Percentiles rank a stretch among this genome's conserved stretches.
Evolutionary conservation across 2,888 invertebrate genomes (phyloP).

Genomic region (Ceraclea dissimilis): DNA sequence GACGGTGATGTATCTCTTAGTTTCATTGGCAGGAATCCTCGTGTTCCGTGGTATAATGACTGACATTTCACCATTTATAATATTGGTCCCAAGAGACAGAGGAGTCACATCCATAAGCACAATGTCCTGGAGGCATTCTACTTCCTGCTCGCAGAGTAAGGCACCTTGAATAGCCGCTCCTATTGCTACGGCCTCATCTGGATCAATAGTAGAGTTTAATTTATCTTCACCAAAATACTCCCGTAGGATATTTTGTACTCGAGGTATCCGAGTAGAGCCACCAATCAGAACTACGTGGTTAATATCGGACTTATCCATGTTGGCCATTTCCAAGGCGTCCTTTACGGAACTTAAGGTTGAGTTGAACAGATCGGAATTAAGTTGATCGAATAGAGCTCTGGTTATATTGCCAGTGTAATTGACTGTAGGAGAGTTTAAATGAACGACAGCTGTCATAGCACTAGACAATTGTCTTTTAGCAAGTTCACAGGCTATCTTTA

Average conservation of each 20-base stretch:
- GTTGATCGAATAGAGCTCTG: conserved; percentile 85
- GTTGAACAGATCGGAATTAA: conserved; percentile 86
- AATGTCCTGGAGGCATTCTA: conserved; percentile 97
- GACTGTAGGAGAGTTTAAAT: conserved; percentile 96
- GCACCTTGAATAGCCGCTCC: conserved; percentile 98
- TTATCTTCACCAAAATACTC: conserved; percentile 4
- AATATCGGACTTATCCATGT: conserved; percentile 85
- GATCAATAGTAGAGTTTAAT: conserved; percentile 56
- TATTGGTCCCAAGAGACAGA: conserved; percentile 95
- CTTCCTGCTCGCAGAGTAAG: conserved; percentile 53
- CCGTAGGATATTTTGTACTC: conserved; percentile 45
- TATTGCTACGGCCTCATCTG: conserved; percentile 98
- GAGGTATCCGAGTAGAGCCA: conserved; percentile 97
- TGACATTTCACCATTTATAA: conserved; percentile 89
- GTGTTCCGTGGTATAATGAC: conserved; percentile 94
- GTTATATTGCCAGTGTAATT: conserved; percentile 87
- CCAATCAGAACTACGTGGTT: conserved; percentile 97
- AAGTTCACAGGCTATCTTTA: conserved; percentile 97
- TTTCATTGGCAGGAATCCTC: conserved; percentile 98
- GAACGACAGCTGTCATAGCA: conserved; percentile 93
- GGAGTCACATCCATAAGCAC: conserved; percentile 96
- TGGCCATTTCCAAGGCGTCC: conserved; percentile 88
- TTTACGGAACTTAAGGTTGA: conserved; percentile 89
- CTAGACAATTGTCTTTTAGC: conserved; percentile 97
- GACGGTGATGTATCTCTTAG: conserved; percentile 93